These are phyloP conservation scores for Actinemys pallida DNA, from an alignment of 2,113 vertebrate species.

Conservation along the genomic window DNA sequence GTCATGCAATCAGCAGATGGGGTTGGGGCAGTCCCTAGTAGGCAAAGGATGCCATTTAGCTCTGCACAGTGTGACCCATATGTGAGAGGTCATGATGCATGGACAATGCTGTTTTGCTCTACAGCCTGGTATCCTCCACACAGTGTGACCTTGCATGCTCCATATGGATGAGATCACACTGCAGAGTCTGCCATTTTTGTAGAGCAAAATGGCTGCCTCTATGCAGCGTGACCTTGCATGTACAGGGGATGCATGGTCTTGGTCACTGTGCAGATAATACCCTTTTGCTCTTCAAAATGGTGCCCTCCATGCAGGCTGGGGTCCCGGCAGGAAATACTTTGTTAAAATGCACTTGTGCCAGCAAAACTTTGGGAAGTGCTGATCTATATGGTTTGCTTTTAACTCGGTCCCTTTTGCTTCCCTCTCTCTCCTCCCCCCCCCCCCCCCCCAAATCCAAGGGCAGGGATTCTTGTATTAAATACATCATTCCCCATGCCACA, in stretches of 20 bases:
- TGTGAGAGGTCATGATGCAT: neutral
- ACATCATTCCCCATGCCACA: neutral
- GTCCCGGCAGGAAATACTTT: too few relatives aligned
- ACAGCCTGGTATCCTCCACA: neutral
- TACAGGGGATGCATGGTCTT: too few relatives aligned
- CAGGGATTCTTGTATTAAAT: neutral
- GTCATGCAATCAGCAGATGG: too few relatives aligned
- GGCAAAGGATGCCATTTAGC: neutral
- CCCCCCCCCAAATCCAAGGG: too few relatives aligned
- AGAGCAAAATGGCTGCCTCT: neutral
- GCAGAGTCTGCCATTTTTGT: neutral
- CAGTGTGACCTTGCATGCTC: neutral
- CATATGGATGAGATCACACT: neutral
- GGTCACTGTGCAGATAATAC: too few relatives aligned
- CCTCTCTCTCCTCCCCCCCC: too few relatives aligned
- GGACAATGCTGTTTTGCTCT: neutral
- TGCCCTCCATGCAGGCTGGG: neutral
- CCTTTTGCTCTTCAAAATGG: neutral
- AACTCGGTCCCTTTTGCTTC: too few relatives aligned
- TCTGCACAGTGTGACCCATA: neutral
- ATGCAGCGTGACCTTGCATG: neutral
- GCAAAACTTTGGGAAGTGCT: too few relatives aligned
- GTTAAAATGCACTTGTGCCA: too few relatives aligned
- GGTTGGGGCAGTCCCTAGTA: too few relatives aligned
- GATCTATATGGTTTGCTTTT: neutral